Conservation (phyloP, 2,113 vertebrate species). For the Eptatretus burgeri region DNA sequence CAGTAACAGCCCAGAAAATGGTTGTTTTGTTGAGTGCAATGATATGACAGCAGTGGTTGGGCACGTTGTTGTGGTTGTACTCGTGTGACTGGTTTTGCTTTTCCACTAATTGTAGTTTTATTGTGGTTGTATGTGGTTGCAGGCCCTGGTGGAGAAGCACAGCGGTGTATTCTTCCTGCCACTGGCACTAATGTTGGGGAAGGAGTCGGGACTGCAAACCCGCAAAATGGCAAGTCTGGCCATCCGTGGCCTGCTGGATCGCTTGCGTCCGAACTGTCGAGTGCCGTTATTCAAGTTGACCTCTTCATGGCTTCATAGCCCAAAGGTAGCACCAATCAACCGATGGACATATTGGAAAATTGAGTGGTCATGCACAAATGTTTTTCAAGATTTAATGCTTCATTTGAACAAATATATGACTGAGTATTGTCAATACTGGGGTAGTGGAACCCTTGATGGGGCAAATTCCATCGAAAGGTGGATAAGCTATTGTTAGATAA, state of each 20-base stretch:
- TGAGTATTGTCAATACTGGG: no score
- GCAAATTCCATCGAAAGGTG: no score
- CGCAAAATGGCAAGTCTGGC: constrained; percentile 64
- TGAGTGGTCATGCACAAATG: no score
- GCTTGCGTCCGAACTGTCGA: constrained; percentile 26
- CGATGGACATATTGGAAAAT: no score
- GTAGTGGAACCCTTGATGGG: no score
- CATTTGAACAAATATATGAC: no score
- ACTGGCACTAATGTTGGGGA: constrained; percentile 44
- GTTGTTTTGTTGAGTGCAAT: no score
- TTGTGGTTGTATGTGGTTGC: background rate
- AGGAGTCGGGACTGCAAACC: constrained; percentile 47
- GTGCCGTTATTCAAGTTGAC: constrained; percentile 38
- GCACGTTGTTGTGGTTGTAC: no score
- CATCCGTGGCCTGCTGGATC: constrained; percentile 33
- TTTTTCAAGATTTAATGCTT: no score
- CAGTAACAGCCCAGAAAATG: no score
- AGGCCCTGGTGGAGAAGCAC: constrained; percentile 37
- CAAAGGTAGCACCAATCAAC: constrained; percentile 26
- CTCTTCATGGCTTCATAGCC: constrained; percentile 33
- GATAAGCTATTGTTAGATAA: no score
- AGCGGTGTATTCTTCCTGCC: constrained; percentile 57
- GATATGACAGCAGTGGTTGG: no score
- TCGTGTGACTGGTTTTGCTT: background rate
- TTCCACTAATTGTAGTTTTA: accelerated